Conservation (phyloP, 53 echinoderm and acorn worm species). For the Pentamera pediparva region DNA sequence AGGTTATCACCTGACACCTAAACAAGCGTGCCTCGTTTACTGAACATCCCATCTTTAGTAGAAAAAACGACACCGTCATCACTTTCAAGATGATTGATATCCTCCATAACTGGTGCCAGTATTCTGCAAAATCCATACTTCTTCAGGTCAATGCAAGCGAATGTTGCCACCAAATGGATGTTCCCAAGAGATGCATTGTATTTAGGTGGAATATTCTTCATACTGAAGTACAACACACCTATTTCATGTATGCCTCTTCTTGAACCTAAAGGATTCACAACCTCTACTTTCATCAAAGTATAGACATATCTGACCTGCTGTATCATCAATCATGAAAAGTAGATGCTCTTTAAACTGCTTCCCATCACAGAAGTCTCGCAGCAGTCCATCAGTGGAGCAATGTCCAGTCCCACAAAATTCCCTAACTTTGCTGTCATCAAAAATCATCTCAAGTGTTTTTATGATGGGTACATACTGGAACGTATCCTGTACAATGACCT, state of each 20-base stretch:
- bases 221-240: constrained; percentile 38
- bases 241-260: constrained; percentile 47
- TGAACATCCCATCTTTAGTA: constrained; percentile 17
- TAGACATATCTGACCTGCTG: constrained; percentile 28
- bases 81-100: constrained; percentile 36
- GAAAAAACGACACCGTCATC: constrained; percentile 32
- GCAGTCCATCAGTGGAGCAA: neutral
- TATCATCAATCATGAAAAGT: neutral
- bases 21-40: constrained; percentile 31
- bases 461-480: constrained; percentile 31
- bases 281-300: constrained; percentile 52
- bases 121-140: constrained; percentile 47
- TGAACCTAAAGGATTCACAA: constrained; percentile 48
- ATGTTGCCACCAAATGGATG: constrained; percentile 35
- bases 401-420: neutral
- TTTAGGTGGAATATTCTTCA: constrained; percentile 45
- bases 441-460: constrained; percentile 3
- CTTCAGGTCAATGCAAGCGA: constrained; percentile 28
- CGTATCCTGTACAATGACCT: constrained; percentile 8
- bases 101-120: constrained; percentile 38
- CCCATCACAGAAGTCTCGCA: constrained; percentile 43
- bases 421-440: neutral
- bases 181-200: constrained; percentile 34
- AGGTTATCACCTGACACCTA: constrained; percentile 43
- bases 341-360: constrained; percentile 10